Evolutionary conservation across 1,140 invertebrate species (phyloP), one percentile per base, ranked within the genome.

Genomic region (Drosophila sturtevanti): DNA sequence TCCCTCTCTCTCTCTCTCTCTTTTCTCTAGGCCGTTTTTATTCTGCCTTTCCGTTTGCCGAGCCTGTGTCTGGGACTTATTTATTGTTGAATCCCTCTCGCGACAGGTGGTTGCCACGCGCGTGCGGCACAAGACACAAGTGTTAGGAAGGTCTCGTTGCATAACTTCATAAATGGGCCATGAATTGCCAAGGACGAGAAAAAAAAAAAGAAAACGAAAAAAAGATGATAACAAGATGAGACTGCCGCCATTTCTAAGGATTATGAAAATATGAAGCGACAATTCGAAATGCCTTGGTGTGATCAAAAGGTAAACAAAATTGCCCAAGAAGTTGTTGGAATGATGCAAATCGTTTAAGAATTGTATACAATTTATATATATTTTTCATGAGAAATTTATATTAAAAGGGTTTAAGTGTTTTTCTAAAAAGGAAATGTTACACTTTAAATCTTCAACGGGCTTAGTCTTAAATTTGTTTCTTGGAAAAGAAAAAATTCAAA

Each of bases 41-140:
- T 31, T 68, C 35, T 60, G 59, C 38, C 18, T 41, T 60, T 55
- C 27, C 52, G 56, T 61, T 12, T 51, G 38, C 52, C 72, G n/a
- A n/a, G n/a, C n/a, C n/a, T n/a, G n/a, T 27, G 72, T 76, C 72
- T 76, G 72, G 24, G 51, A 59, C 72, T 76, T 76, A 76, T 76
- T 76, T 76, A 76, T 76, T 76, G 72, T 65, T 58, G 72, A 67
- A 70, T 72, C 67, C 51, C 35, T 79, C 35, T 79, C 84, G 82
- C 82, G 82, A 86, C 82, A 86, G 82, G 84, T 87, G 82, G 82
- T 82, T 87, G 63, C 78, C 82, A 70, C 67, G 63, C 54, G 61
- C 68, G 22, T 31, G 35, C 34, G 18, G 9, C 37, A 34, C 67
- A 76, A 62, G 71, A 22, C 58, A 65, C 62, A 61, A 61, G 44